Evolutionary conservation across 2,797 vertebrate genomes (phyloP).

Genomic region (Myotis daubentonii): DNA sequence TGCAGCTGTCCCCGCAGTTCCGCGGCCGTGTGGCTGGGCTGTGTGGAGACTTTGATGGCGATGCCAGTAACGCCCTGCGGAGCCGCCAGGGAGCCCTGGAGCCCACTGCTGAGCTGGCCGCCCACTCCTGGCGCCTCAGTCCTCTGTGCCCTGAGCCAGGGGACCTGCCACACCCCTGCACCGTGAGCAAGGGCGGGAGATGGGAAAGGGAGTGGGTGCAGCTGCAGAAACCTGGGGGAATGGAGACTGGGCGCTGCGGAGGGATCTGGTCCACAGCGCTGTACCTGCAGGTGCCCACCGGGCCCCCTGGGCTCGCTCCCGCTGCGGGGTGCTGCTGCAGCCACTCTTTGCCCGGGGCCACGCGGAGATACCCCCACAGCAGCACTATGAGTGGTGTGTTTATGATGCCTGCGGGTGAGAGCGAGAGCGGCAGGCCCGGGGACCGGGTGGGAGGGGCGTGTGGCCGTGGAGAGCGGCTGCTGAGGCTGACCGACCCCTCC

Average conservation of each 20-base stretch:
- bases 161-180: constrained; percentile 90
- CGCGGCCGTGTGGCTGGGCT: constrained; percentile 89
- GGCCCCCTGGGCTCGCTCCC: constrained; percentile 89
- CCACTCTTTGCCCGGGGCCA: constrained; percentile 89
- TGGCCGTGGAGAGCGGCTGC: accelerated
- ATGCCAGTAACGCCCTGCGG: constrained; percentile 92
- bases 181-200: constrained; percentile 76
- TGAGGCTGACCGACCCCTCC: accelerated
- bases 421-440: not conserved
- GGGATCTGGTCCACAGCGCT: not conserved
- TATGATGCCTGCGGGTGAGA: constrained; percentile 92
- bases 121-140: constrained; percentile 95
- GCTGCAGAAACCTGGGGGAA: not conserved
- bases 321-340: constrained; percentile 88
- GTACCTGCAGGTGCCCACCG: constrained; percentile 85
- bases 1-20: constrained; percentile 88
- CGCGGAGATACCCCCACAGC: constrained; percentile 89
- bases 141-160: constrained; percentile 92
- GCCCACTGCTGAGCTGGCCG: constrained; percentile 91
- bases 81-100: constrained; percentile 92
- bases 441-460: accelerated
- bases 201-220: too few species aligned
- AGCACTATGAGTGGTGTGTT: constrained; percentile 93
- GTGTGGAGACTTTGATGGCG: constrained; percentile 94
- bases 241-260: accelerated